Percentiles rank a stretch among this genome's conserved stretches.
These are phyloP conservation scores for Therioaphis trifolii DNA, from an alignment of 2,888 invertebrate species.

Conservation along the genomic window DNA sequence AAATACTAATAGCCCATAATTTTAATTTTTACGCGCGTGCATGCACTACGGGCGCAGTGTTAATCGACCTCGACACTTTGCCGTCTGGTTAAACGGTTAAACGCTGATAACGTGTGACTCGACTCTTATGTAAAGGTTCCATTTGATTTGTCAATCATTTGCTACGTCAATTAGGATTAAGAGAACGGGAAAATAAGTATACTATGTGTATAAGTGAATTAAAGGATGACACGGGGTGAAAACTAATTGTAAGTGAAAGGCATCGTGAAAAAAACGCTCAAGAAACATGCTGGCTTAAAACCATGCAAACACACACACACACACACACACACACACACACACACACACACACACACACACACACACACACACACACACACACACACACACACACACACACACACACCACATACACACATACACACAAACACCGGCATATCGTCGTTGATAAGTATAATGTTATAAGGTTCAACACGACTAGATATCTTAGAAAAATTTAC, in stretches of 20 bases:
- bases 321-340: too few relatives aligned
- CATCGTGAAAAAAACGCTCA: neutral
- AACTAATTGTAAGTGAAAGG: neutral
- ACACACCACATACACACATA: too few relatives aligned
- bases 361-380: too few relatives aligned
- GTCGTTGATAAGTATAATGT: too few relatives aligned
- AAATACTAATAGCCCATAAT: neutral
- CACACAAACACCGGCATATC: too few relatives aligned
- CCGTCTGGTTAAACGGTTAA: neutral
- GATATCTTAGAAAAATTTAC: too few relatives aligned
- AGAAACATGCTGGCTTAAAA: neutral
- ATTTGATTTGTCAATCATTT: too few relatives aligned
- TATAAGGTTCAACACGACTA: too few relatives aligned
- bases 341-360: too few relatives aligned
- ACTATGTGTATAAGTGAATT: neutral
- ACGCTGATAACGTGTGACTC: neutral
- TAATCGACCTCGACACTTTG: neutral
- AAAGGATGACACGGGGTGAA: neutral
- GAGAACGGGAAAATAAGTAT: neutral
- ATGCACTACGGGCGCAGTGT: neutral
- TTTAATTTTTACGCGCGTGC: neutral
- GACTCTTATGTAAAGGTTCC: neutral
- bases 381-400: too few relatives aligned
- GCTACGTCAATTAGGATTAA: neutral
- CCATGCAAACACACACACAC: too few relatives aligned